Evolutionary conservation across 2,113 vertebrate genomes (phyloP), one percentile per base, ranked within the genome.

Genomic region (Anthoscopus minutus): DNA sequence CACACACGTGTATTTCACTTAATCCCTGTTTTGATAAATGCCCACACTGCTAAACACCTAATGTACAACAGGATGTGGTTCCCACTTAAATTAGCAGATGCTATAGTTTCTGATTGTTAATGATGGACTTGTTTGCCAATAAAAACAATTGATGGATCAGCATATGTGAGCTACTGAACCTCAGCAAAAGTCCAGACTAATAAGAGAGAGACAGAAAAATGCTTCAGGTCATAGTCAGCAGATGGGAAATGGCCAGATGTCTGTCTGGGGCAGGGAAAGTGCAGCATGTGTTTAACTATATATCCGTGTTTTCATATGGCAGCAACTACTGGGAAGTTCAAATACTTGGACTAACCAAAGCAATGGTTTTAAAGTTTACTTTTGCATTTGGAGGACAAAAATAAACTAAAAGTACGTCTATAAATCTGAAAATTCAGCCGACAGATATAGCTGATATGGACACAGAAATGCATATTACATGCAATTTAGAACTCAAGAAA

Each of bases 191-290:
- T 81, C 79, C 81, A 92, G 91, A 93, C 73, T 92, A 96, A 94
- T 96, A 92, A 94, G 53, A 83, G 35, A 66, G 81, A 80, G 91
- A 92, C 66, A 76, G 65, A 81, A 69, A 95, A 97, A 94, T 88
- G 83, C 90, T 97, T 78, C 92, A 94, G 92, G 95, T 97, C 97
- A 96, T 54, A 95, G 88, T 95, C 92, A 90, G 89, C 93, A 96
- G 93, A 97, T 96, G 96, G 77, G 91, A 96, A 94, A 73, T 83
- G 76, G 91, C 91, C 92, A 97, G 95, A 93, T 96, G 92, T 94
- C 92, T 97, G 89, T 96, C 96, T 96, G 82, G 91, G 94, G 91
- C 95, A 96, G 71, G 69, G 82, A 93, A 94, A 97, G 88, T 94
- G 70, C 95, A 94, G 74, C 56, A 94, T 81, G 54, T 71, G 91